phyloP scores from a whole-genome alignment of 1,140 invertebrate species.

The Leptinotarsa defecta region DNA sequence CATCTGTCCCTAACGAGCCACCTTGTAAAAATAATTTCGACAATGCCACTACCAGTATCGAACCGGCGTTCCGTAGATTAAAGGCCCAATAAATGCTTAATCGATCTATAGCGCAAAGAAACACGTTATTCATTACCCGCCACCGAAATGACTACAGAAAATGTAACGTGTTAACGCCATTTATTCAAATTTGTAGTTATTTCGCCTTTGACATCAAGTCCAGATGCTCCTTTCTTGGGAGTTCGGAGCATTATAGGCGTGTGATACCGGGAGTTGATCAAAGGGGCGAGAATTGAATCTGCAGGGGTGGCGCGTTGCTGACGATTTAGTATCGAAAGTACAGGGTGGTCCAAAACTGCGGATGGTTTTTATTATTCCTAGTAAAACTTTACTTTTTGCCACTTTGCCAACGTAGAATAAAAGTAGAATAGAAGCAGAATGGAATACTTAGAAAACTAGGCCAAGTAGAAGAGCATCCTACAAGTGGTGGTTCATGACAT shows the following conservation, averaged over 20 bases:
- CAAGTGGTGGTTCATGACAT: no score
- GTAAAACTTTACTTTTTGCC: no score
- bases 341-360: no score
- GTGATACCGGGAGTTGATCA: constrained; percentile 42
- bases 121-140: not conserved
- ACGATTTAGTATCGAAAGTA: not conserved
- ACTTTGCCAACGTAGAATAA: no score
- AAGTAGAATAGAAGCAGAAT: no score
- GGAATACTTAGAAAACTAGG: no score
- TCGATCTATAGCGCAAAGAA: not conserved
- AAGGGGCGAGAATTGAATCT: constrained; percentile 46
- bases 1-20: no score
- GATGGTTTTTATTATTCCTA: no score
- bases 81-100: constrained; percentile 2
- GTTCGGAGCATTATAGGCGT: constrained; percentile 35
- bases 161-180: constrained; percentile 32
- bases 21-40: not conserved
- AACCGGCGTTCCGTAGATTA: not conserved
- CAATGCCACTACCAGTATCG: not conserved
- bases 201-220: constrained; percentile 46
- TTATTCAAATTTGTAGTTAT: constrained; percentile 37
- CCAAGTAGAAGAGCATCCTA: no score
- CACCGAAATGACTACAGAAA: constrained; percentile 5
- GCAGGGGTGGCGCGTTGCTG: constrained; percentile 31
- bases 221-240: constrained; percentile 42